Evolutionary conservation across 1,140 invertebrate genomes (phyloP).

Genomic region (Subanguina moxae): DNA sequence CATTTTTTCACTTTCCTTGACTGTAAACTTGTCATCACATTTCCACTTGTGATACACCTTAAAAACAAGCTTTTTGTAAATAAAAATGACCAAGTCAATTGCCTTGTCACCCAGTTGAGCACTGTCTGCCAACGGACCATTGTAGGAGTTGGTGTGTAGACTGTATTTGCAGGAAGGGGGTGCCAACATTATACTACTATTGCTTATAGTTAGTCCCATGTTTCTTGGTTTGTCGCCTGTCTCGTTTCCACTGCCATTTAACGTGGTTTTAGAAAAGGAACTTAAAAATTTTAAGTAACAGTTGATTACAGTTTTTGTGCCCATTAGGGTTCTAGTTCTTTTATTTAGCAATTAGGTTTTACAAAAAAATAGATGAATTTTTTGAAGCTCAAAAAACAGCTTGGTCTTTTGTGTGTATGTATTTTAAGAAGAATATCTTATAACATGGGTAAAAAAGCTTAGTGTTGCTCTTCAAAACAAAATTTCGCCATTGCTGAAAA

Average conservation of each 20-base stretch:
- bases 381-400: no score
- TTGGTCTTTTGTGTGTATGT: no score
- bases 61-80: no score
- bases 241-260: slow-evolving; percentile 20
- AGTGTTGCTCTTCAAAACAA: background rate
- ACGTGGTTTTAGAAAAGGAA: slow-evolving; percentile 21
- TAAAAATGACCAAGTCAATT: no score
- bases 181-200: background rate
- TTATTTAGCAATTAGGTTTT: no score
- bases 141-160: slow-evolving; percentile 23
- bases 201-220: no score
- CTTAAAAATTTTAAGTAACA: slow-evolving; percentile 1
- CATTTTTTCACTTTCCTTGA: slow-evolving; percentile 28
- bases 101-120: slow-evolving; percentile 39
- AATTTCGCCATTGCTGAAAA: no score
- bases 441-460: no score
- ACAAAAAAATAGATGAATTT: no score
- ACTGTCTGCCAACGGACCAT: slow-evolving; percentile 32
- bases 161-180: slow-evolving; percentile 2
- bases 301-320: no score
- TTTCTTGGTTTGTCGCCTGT: slow-evolving; percentile 14
- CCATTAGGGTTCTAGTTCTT: no score
- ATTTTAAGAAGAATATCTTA: no score
- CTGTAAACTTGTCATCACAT: slow-evolving; percentile 29
- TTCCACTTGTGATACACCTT: slow-evolving; percentile 33